Conservation (phyloP, 2,888 invertebrate species). For the Molorchus minor region DNA sequence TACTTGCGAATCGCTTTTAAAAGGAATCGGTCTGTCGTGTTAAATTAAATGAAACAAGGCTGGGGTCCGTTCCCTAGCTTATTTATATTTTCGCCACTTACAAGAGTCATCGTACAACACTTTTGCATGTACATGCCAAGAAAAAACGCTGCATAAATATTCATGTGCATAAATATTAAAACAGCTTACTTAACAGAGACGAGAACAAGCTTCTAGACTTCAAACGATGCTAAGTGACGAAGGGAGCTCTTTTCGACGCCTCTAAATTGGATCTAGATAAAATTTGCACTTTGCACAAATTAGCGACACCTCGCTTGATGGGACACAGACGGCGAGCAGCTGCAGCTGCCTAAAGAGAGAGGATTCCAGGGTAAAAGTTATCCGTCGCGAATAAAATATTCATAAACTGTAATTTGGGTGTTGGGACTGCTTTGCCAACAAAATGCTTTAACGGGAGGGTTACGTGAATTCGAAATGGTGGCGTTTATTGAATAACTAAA, state of each 20-base stretch:
- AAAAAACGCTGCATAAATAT: constrained; percentile 58
- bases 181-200: constrained; percentile 51
- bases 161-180: constrained; percentile 60
- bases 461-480: neutral
- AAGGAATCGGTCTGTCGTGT: constrained; percentile 15
- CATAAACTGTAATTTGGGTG: constrained; percentile 25
- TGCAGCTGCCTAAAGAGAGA: constrained; percentile 5
- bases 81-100: constrained; percentile 11
- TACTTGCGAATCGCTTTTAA: constrained; percentile 12
- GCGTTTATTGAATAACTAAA: neutral
- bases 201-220: constrained; percentile 53
- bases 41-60: constrained; percentile 22
- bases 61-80: neutral
- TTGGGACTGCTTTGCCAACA: constrained; percentile 10
- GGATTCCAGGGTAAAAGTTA: constrained; percentile 24
- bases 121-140: constrained; percentile 29
- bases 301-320: constrained; percentile 57
- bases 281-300: constrained; percentile 59
- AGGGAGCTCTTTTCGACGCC: constrained; percentile 51
- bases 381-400: constrained; percentile 26
- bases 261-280: constrained; percentile 56
- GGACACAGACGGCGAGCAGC: constrained; percentile 27
- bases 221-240: constrained; percentile 60
- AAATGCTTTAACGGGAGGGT: constrained; percentile 20
- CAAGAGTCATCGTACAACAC: constrained; percentile 19